These are phyloP conservation scores for Cottoperca gobio DNA, from an alignment of 2,797 vertebrate species.

Conservation along the genomic window DNA sequence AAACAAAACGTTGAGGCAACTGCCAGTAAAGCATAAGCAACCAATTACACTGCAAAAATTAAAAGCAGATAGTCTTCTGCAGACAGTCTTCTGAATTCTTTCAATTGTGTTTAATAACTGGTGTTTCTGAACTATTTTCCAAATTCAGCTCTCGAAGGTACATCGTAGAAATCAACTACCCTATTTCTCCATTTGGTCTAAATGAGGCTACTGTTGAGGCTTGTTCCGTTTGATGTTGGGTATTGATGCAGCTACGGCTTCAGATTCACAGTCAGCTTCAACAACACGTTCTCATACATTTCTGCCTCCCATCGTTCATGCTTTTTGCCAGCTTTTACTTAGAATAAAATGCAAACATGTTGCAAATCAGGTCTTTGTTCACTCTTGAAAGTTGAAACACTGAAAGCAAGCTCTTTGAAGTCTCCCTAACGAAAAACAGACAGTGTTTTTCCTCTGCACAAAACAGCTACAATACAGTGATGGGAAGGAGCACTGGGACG, in stretches of 20 bases:
- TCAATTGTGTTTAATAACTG: slow-evolving; percentile 20
- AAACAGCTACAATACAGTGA: slow-evolving; percentile 59
- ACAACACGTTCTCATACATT: slow-evolving; percentile 10
- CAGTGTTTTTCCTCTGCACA: slow-evolving; percentile 37
- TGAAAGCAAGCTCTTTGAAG: slow-evolving; percentile 69
- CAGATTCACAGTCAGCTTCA: slow-evolving; percentile 30
- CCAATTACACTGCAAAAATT: slow-evolving; percentile 37
- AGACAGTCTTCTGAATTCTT: slow-evolving; percentile 15
- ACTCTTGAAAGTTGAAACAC: slow-evolving; percentile 61
- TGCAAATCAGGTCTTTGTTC: slow-evolving; percentile 59
- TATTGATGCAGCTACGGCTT: slow-evolving; percentile 32
- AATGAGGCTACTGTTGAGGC: slow-evolving; percentile 47
- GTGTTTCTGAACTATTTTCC: slow-evolving; percentile 27
- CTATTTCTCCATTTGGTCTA: slow-evolving; percentile 37
- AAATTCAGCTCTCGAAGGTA: slow-evolving; percentile 25
- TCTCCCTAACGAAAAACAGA: slow-evolving; percentile 76
- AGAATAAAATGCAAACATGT: slow-evolving; percentile 64
- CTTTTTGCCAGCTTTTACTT: slow-evolving; percentile 56
- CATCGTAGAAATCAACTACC: slow-evolving; percentile 14
- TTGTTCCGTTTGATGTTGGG: slow-evolving; percentile 21
- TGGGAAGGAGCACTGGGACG: slow-evolving; percentile 29
- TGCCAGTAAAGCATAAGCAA: slow-evolving; percentile 53
- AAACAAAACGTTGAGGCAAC: slow-evolving; percentile 35
- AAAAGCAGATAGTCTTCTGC: slow-evolving; percentile 29
- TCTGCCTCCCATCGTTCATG: slow-evolving; percentile 14